Conservation (phyloP, 1,140 invertebrate genomes). For the Rhagoletis pomonella region DNA sequence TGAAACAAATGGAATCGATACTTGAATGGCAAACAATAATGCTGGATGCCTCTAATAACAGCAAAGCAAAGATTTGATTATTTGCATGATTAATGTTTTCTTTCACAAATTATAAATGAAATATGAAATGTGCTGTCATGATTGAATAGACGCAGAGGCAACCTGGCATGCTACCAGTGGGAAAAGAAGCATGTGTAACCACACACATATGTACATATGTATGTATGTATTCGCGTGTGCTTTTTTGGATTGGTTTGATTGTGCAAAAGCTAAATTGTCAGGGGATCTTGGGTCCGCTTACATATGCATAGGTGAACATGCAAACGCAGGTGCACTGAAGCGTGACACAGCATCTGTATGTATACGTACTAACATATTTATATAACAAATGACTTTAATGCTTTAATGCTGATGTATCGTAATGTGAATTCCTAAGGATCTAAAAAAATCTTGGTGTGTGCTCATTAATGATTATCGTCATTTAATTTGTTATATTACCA, state of each 20-base stretch:
- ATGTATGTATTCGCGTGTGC: background rate
- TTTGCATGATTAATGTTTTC: constrained; percentile 50
- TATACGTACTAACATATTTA: background rate
- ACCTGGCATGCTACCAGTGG: background rate
- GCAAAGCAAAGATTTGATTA: constrained; percentile 33
- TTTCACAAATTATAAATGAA: constrained; percentile 50
- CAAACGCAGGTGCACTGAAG: too few relatives aligned
- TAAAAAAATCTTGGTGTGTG: background rate
- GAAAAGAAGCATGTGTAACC: constrained; percentile 4
- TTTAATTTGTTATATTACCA: background rate
- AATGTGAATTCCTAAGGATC: too few relatives aligned
- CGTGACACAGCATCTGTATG: too few relatives aligned
- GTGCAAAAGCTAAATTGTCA: background rate
- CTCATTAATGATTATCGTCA: background rate
- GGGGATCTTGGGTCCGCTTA: background rate
- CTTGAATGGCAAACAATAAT: constrained; percentile 42
- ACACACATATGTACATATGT: background rate
- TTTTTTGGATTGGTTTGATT: background rate
- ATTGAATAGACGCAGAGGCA: constrained; percentile 18
- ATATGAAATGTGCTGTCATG: constrained; percentile 39
- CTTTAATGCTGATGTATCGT: too few relatives aligned
- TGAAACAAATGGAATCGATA: constrained; percentile 47
- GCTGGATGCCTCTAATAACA: background rate
- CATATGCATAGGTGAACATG: background rate
- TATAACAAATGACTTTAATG: too few relatives aligned